A percentile compares a stretch with the other conserved stretches of the same genome.
Evolutionary conservation across 2,113 vertebrate genomes (phyloP).

Genomic region (Gnathonemus longibarbis): DNA sequence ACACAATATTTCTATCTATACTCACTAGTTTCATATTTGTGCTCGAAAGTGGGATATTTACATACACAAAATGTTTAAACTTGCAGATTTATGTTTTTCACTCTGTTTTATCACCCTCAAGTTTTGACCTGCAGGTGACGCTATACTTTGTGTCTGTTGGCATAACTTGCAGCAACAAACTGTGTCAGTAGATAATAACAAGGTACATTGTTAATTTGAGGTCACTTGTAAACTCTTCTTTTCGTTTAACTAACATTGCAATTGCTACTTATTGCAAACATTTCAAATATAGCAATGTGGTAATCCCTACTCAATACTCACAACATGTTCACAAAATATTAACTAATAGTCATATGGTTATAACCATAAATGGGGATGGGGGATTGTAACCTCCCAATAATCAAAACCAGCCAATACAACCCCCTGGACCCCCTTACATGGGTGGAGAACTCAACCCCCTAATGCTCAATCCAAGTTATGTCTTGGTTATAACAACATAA

Average conservation of each 20-base stretch:
- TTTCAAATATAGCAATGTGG: not conserved
- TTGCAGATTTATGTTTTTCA: not conserved
- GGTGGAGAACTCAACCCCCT: too few species aligned
- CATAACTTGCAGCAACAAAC: not conserved
- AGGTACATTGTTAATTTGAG: not conserved
- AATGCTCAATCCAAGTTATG: not conserved
- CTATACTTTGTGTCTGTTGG: not conserved
- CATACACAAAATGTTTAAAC: not conserved
- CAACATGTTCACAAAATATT: not conserved
- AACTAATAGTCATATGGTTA: not conserved
- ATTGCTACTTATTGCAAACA: not conserved
- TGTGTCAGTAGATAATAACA: not conserved
- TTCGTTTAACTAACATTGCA: not conserved
- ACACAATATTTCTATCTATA: not conserved
- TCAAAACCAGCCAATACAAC: not conserved
- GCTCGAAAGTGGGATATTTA: not conserved
- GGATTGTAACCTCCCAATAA: not conserved
- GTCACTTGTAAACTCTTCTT: not conserved
- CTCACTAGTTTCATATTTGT: not conserved
- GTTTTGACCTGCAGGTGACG: not conserved
- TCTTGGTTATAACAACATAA: not conserved
- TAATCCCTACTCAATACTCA: not conserved
- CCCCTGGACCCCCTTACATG: not conserved
- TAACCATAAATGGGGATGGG: not conserved
- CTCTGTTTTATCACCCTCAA: not conserved